These are phyloP conservation scores for Euschistus heros DNA, from an alignment of 1,140 invertebrate genomes.

Conservation along the genomic window DNA sequence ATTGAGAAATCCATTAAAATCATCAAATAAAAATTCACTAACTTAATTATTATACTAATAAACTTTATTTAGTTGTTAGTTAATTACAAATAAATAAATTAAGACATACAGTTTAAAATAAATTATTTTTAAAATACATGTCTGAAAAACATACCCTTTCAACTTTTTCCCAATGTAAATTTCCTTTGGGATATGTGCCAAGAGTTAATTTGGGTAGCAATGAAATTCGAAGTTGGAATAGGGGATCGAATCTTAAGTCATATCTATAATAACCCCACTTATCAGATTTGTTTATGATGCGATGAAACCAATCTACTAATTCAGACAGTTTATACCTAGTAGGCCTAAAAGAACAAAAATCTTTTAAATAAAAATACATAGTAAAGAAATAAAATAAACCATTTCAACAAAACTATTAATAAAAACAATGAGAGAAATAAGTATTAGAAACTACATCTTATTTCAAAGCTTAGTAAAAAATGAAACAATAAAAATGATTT, in stretches of 20 bases:
- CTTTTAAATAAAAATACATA: not conserved
- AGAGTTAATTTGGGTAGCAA: conserved; percentile 45
- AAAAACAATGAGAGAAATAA: too few species aligned
- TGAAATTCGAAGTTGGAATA: conserved; percentile 54
- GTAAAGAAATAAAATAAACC: not conserved
- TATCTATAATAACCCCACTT: conserved; percentile 51
- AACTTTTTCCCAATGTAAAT: conserved; percentile 62
- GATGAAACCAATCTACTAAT: conserved; percentile 65
- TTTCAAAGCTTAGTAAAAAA: too few species aligned
- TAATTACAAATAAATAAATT: conserved; percentile 11
- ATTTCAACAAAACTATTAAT: too few species aligned
- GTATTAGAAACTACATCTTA: too few species aligned
- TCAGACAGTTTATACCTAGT: conserved; percentile 67
- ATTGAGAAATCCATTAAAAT: too few species aligned
- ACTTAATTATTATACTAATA: too few species aligned
- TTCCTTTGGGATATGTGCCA: conserved; percentile 48
- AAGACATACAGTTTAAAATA: conserved; percentile 10
- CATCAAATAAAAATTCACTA: too few species aligned
- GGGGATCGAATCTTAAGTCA: conserved; percentile 57
- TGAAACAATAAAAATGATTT: too few species aligned
- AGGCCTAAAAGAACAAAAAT: conserved; percentile 48
- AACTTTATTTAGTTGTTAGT: not conserved
- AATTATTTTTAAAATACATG: too few species aligned
- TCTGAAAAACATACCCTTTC: conserved; percentile 51
- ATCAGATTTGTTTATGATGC: conserved; percentile 54